Evolutionary conservation across 2,113 vertebrate genomes (phyloP).

Genomic region (Paratilapia polleni): DNA sequence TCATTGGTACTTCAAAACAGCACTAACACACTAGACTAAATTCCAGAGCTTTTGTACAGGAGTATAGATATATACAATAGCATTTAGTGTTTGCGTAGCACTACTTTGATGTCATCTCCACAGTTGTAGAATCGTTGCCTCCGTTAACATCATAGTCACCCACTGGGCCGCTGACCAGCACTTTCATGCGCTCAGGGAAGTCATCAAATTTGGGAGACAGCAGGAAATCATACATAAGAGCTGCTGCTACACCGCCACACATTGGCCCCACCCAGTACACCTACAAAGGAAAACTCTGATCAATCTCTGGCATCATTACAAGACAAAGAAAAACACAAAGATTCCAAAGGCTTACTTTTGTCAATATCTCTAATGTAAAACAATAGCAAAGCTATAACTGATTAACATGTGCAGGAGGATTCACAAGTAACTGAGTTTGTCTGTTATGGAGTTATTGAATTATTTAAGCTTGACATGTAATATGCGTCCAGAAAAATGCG

Average conservation of each 20-base stretch:
- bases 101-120: constrained; percentile 83
- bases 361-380: constrained; percentile 25
- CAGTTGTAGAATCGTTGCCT: constrained; percentile 62
- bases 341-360: constrained; percentile 5
- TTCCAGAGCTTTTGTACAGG: constrained; percentile 51
- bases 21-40: constrained; percentile 33
- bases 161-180: constrained; percentile 90
- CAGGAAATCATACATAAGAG: constrained; percentile 93
- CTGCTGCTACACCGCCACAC: constrained; percentile 80
- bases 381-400: constrained; percentile 56
- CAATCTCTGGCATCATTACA: background rate
- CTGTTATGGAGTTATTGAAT: constrained; percentile 21
- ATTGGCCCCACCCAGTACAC: constrained; percentile 87
- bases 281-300: constrained; percentile 54
- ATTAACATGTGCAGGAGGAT: constrained; percentile 68
- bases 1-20: constrained; percentile 41
- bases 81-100: background rate
- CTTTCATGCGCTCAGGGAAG: constrained; percentile 89
- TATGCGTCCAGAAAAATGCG: constrained; percentile 16
- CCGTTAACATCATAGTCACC: constrained; percentile 85
- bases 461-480: constrained; percentile 34
- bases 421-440: background rate
- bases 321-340: background rate
- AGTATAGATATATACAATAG: constrained; percentile 53
- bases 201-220: constrained; percentile 88